Conservation (phyloP, 2,113 vertebrate species). For the Eleginops maclovinus region DNA sequence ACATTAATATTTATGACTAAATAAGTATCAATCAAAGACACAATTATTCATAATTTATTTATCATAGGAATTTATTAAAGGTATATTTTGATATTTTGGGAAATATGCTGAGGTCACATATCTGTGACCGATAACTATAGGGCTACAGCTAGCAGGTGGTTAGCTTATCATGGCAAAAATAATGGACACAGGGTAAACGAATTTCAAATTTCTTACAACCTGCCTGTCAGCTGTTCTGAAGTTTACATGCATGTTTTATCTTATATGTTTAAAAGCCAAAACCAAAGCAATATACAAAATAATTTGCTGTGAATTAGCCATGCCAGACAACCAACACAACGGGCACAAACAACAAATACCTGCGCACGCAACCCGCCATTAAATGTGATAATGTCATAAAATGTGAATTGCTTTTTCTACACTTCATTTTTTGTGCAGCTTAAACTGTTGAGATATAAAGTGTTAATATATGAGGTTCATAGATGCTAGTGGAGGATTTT, state of each 20-base stretch:
- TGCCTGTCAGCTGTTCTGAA: too few species aligned
- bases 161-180: not conserved
- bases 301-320: not conserved
- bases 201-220: too few species aligned
- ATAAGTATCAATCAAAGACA: not conserved
- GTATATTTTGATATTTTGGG: not conserved
- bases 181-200: too few species aligned
- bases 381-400: too few species aligned
- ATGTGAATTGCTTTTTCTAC: too few species aligned
- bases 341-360: not conserved
- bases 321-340: not conserved
- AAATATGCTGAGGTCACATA: not conserved
- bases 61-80: not conserved
- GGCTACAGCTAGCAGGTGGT: not conserved
- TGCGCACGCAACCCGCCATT: not conserved
- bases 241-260: not conserved
- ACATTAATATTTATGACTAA: not conserved
- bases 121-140: too few species aligned
- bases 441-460: not conserved
- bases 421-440: not conserved
- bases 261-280: not conserved
- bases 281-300: not conserved
- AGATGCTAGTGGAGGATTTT: not conserved
- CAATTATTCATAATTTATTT: not conserved
- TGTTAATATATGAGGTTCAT: not conserved